These are phyloP conservation scores for Cosmopolites sordidus DNA, from an alignment of 2,888 invertebrate genomes.

Conservation along the genomic window DNA sequence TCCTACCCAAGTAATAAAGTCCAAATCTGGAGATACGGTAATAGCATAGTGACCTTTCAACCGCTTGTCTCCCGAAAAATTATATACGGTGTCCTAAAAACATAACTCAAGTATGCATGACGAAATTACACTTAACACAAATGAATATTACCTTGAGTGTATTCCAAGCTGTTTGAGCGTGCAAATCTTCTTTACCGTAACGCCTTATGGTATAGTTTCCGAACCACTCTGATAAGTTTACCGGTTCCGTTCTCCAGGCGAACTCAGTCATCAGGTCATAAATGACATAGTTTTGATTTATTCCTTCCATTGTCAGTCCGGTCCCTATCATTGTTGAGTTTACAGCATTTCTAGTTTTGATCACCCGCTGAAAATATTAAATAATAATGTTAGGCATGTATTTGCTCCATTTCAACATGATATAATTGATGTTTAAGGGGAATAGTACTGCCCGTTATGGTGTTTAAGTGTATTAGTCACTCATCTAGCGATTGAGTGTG, in stretches of 20 bases:
- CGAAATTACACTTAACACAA: no score
- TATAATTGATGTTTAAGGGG: no score
- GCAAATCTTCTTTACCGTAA: conserved; percentile 61
- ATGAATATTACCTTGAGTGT: conserved; percentile 56
- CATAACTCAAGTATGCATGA: no score
- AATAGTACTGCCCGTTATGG: no score
- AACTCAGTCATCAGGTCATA: conserved; percentile 89
- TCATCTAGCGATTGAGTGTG: no score
- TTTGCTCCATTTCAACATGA: no score
- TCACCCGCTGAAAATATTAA: conserved; percentile 62
- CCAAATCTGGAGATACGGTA: conserved; percentile 64
- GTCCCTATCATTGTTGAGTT: conserved; percentile 83
- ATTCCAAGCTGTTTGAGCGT: conserved; percentile 62
- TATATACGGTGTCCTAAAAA: conserved; percentile 63
- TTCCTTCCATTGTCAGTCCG: conserved; percentile 91
- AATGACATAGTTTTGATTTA: conserved; percentile 89
- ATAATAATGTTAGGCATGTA: no score
- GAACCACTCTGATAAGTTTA: conserved; percentile 61
- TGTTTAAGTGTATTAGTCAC: no score
- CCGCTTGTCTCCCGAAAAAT: conserved; percentile 58
- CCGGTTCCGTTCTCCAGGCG: conserved; percentile 60
- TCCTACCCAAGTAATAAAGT: conserved; percentile 58
- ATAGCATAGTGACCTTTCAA: conserved; percentile 74
- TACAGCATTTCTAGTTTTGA: conserved; percentile 55
- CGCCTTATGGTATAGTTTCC: conserved; percentile 62